A percentile compares a stretch with the other conserved stretches of the same genome.
phyloP scores from a whole-genome alignment of 2,888 invertebrate species.

The Megastigmus dorsalis region DNA sequence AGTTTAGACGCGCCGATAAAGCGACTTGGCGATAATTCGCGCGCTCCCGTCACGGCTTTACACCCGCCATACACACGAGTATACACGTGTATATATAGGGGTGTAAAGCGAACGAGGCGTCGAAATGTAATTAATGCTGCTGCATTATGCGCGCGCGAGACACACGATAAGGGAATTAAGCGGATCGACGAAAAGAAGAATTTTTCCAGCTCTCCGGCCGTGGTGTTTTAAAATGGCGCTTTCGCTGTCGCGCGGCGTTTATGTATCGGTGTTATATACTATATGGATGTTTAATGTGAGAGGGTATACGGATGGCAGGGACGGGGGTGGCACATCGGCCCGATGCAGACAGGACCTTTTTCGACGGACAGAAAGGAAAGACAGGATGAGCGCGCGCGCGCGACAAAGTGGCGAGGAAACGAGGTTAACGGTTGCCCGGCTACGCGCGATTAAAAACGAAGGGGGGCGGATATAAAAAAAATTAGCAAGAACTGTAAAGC shows the following conservation, averaged over 20 bases:
- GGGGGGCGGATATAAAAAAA: neutral
- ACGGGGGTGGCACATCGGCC: too few species aligned
- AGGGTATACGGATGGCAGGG: too few species aligned
- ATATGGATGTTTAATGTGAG: too few species aligned
- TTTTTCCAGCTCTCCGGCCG: neutral
- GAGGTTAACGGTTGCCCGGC: constrained; percentile 32
- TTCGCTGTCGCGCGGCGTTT: neutral
- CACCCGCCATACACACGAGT: too few species aligned
- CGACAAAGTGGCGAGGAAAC: constrained; percentile 30
- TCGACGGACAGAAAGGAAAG: too few species aligned
- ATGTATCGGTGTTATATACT: too few species aligned
- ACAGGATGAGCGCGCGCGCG: too few species aligned
- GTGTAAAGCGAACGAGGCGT: neutral
- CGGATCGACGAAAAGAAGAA: neutral
- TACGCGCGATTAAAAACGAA: constrained; percentile 21
- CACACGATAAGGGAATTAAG: constrained; percentile 13
- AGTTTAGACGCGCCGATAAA: constrained; percentile 19
- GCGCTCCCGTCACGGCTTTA: constrained; percentile 9
- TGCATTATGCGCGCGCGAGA: constrained; percentile 26
- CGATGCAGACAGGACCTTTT: too few species aligned
- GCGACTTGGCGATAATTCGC: constrained; percentile 20
- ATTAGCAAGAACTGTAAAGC: neutral
- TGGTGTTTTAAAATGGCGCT: neutral
- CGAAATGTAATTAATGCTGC: constrained; percentile 31
- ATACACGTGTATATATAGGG: neutral